Evolutionary conservation across 2,113 vertebrate species (phyloP).

Genomic region (Triplophysa dalaica): DNA sequence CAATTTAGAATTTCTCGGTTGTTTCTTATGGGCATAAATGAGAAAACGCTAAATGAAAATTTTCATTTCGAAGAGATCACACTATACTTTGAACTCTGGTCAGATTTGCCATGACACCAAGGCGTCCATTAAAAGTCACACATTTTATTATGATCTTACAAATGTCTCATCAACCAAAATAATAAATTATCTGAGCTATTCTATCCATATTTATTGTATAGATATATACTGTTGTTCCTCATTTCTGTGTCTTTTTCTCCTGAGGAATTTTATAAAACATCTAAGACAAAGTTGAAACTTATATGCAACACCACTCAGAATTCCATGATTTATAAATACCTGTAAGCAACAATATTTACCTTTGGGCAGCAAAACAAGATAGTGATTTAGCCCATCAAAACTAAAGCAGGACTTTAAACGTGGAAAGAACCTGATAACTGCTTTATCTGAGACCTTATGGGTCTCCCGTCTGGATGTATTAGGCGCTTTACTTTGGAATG

Average conservation of each 20-base stretch:
- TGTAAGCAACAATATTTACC: background rate
- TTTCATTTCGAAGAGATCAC: too few relatives aligned
- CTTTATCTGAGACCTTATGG: background rate
- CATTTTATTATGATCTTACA: too few relatives aligned
- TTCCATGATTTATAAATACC: background rate
- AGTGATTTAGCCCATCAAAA: slow-evolving; percentile 5
- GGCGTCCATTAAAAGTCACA: too few relatives aligned
- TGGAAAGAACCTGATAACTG: slow-evolving; percentile 6
- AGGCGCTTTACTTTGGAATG: background rate
- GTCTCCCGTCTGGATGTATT: background rate
- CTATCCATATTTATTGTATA: background rate
- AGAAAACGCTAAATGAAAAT: too few relatives aligned
- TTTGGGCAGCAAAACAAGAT: background rate
- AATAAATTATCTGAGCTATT: too few relatives aligned
- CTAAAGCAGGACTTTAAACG: background rate
- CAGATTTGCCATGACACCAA: too few relatives aligned
- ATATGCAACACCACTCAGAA: background rate
- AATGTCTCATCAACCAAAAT: too few relatives aligned
- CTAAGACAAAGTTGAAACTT: background rate
- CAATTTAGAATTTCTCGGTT: too few relatives aligned
- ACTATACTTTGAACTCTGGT: too few relatives aligned
- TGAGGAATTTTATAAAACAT: background rate
- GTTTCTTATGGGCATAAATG: too few relatives aligned
- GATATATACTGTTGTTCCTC: too few relatives aligned
- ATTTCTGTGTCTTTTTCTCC: too few relatives aligned